A percentile compares a stretch with the other conserved stretches of the same genome.
Conservation (phyloP, 2,797 vertebrate genomes). For the Siniperca obscura region DNA sequence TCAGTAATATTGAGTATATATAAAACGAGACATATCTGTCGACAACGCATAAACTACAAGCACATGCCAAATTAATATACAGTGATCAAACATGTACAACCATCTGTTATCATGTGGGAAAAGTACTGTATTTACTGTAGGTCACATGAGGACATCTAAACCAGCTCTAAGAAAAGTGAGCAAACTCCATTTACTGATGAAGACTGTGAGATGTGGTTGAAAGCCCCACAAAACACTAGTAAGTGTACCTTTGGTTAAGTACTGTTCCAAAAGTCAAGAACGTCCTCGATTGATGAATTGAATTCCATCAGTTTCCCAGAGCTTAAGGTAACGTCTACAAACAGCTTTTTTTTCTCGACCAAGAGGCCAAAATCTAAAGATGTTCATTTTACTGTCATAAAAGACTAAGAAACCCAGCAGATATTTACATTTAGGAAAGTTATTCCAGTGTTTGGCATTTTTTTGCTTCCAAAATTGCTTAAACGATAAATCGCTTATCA, state of each 20-base stretch:
- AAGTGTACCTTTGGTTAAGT: neutral
- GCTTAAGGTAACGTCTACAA: neutral
- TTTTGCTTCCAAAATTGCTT: too few relatives aligned
- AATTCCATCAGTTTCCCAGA: neutral
- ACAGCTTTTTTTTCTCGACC: too few relatives aligned
- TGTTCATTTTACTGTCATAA: too few relatives aligned
- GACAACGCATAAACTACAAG: too few relatives aligned
- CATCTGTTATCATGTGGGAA: neutral
- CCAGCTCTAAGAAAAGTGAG: neutral
- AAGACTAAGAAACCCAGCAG: too few relatives aligned
- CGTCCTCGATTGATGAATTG: neutral
- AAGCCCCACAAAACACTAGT: neutral
- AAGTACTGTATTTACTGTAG: neutral
- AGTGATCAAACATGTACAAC: neutral
- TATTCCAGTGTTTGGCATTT: too few relatives aligned
- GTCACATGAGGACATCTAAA: neutral
- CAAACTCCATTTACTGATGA: neutral
- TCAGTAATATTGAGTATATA: neutral
- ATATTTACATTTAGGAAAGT: too few relatives aligned
- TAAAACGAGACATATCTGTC: neutral
- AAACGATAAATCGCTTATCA: neutral
- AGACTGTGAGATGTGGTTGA: slow-evolving; percentile 6
- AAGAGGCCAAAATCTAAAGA: too few relatives aligned
- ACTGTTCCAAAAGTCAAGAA: neutral
- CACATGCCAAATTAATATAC: neutral